Conservation (phyloP, 2,888 invertebrate species). For the Plutella xylostella region DNA sequence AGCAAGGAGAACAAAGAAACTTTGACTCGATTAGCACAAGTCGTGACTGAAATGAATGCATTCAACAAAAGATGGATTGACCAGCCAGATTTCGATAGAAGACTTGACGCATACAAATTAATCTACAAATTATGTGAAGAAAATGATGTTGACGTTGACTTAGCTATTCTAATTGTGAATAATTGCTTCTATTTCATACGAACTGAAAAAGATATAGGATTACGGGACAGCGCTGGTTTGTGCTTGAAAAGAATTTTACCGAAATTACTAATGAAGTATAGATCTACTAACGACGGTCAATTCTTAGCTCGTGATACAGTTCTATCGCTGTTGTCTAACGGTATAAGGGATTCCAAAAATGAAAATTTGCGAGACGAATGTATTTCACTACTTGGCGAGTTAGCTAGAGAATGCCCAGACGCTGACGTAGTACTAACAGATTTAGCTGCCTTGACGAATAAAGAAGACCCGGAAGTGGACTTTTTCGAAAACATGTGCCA, state of each 20-base stretch:
- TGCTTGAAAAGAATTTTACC: conserved; percentile 79
- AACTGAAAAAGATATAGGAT: conserved; percentile 84
- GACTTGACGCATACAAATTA: conserved; percentile 81
- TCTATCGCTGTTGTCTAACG: conserved; percentile 77
- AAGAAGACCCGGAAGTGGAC: conserved; percentile 86
- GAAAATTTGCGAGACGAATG: conserved; percentile 83
- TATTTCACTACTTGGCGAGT: conserved; percentile 80
- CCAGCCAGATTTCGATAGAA: conserved; percentile 89
- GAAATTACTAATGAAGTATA: conserved; percentile 69
- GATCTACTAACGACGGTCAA: conserved; percentile 68
- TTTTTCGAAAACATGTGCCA: conserved; percentile 96
- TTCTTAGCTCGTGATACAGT: conserved; percentile 80
- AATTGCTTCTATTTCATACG: conserved; percentile 85
- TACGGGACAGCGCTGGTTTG: conserved; percentile 82
- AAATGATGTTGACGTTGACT: conserved; percentile 69
- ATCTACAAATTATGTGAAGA: conserved; percentile 68
- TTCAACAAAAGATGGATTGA: conserved; percentile 91
- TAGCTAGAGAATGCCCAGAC: conserved; percentile 78
- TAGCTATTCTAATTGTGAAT: conserved; percentile 80
- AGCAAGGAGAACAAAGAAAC: conserved; percentile 40
- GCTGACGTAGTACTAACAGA: conserved; percentile 79
- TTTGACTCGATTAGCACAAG: conserved; percentile 60
- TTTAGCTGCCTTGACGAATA: conserved; percentile 74
- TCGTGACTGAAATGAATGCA: conserved; percentile 82
- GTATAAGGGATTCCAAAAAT: conserved; percentile 76